Conservation (phyloP, 1,140 invertebrate genomes). For the Procambarus clarkii region DNA sequence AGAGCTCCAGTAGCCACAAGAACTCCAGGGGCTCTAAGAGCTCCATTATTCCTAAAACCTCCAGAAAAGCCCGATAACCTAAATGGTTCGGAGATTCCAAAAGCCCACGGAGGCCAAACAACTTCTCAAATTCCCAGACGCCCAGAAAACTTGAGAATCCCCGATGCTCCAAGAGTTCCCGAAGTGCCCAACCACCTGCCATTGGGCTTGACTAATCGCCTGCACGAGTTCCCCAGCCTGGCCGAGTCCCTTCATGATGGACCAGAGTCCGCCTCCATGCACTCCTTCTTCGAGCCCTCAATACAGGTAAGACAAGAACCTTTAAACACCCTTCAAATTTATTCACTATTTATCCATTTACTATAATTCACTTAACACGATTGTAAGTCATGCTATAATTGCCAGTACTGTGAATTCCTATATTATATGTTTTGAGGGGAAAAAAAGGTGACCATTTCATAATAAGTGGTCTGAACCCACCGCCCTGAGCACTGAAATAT, state of each 20-base stretch:
- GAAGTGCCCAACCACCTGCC: conserved; percentile 50
- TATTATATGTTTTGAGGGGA: no score
- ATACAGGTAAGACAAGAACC: conserved; percentile 29
- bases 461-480: no score
- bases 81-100: background rate
- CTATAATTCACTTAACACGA: no score
- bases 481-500: no score
- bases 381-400: no score
- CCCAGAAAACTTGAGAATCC: background rate
- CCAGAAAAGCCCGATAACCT: background rate
- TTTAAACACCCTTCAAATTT: no score
- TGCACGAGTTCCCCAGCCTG: conserved; percentile 45
- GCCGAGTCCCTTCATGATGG: background rate
- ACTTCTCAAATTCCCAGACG: background rate
- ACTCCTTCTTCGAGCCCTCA: conserved; percentile 54
- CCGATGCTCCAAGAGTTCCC: conserved; percentile 37
- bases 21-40: background rate
- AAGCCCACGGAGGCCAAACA: background rate
- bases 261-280: conserved; percentile 5
- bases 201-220: conserved; percentile 36
- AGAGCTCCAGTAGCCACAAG: background rate
- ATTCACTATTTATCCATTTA: no score
- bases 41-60: background rate
- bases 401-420: no score
- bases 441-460: no score